A percentile compares a stretch with the other conserved stretches of the same genome.
These are phyloP conservation scores for Dichetophora obliterata DNA, from an alignment of 2,888 invertebrate species.

Conservation along the genomic window DNA sequence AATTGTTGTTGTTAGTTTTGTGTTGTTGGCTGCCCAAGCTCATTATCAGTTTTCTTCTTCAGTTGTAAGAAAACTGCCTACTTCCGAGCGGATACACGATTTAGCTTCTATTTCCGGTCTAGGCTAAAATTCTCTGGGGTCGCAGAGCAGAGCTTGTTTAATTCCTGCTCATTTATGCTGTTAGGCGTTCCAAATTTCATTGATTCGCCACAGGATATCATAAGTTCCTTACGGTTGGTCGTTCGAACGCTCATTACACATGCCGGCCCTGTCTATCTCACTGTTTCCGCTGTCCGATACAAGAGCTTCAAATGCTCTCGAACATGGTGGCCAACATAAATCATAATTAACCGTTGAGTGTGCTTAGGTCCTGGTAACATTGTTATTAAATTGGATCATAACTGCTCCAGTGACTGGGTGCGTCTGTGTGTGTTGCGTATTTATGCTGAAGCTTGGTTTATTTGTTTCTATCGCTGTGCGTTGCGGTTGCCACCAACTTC, in stretches of 20 bases:
- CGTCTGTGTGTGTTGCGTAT: background rate
- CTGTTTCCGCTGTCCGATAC: background rate
- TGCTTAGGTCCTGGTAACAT: background rate
- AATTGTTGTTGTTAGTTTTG: background rate
- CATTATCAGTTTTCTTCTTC: background rate
- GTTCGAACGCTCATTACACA: too few relatives aligned
- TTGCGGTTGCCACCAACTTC: background rate
- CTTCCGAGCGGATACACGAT: background rate
- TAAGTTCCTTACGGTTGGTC: too few relatives aligned
- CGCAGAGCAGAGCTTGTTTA: background rate
- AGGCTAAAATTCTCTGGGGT: background rate
- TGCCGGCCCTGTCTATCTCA: too few relatives aligned
- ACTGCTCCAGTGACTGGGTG: constrained; percentile 2
- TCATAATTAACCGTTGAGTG: constrained; percentile 18
- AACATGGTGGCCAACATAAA: background rate
- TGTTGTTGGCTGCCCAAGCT: background rate
- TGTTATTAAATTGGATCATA: constrained; percentile 13
- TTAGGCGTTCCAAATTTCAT: background rate
- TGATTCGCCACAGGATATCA: background rate
- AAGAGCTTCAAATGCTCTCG: background rate
- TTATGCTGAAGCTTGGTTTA: background rate
- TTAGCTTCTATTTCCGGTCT: background rate
- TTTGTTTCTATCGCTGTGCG: background rate
- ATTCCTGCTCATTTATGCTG: background rate
- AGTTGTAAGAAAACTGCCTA: background rate